phyloP scores from a whole-genome alignment of 2,113 vertebrate genomes.

The Petaurus breviceps region DNA sequence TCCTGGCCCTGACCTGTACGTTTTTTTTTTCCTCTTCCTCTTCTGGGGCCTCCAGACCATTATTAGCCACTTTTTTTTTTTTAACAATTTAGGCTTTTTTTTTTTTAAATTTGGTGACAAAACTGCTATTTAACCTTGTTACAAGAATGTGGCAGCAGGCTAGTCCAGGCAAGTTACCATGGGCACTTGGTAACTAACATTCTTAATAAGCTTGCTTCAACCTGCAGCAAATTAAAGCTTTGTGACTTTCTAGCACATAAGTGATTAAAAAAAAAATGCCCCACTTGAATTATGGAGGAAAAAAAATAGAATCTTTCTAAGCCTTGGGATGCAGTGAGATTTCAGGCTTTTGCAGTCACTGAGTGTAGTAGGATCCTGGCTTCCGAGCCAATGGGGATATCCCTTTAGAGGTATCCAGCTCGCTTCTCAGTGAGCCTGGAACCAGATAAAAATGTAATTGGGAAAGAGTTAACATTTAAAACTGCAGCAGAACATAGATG shows the following conservation, averaged over 20 bases:
- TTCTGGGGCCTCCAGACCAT: conserved; percentile 74
- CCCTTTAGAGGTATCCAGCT: neutral
- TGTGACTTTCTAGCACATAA: conserved; percentile 82
- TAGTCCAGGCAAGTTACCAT: conserved; percentile 87
- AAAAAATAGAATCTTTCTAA: conserved; percentile 79
- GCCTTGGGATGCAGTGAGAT: conserved; percentile 59
- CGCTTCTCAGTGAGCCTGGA: neutral
- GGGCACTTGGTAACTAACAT: conserved; percentile 84
- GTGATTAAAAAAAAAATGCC: conserved; percentile 67
- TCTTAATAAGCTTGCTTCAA: conserved; percentile 86
- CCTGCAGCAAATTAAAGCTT: conserved; percentile 86
- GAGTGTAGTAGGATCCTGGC: neutral
- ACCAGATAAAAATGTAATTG: neutral
- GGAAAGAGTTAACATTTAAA: neutral
- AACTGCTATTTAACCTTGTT: conserved; percentile 88
- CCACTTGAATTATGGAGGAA: conserved; percentile 79
- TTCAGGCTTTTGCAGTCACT: conserved; percentile 59
- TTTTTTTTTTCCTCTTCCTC: conserved; percentile 80
- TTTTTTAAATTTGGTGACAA: conserved; percentile 79
- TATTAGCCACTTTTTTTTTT: conserved; percentile 84
- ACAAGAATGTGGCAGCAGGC: conserved; percentile 85
- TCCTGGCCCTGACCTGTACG: conserved; percentile 77
- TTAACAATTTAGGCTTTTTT: conserved; percentile 77
- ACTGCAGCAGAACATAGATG: neutral
- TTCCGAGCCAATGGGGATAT: neutral